A percentile compares a stretch with the other conserved stretches of the same genome.
Conservation (phyloP, 64 coral and sea anemone species). For the Stylophora pistillata region DNA sequence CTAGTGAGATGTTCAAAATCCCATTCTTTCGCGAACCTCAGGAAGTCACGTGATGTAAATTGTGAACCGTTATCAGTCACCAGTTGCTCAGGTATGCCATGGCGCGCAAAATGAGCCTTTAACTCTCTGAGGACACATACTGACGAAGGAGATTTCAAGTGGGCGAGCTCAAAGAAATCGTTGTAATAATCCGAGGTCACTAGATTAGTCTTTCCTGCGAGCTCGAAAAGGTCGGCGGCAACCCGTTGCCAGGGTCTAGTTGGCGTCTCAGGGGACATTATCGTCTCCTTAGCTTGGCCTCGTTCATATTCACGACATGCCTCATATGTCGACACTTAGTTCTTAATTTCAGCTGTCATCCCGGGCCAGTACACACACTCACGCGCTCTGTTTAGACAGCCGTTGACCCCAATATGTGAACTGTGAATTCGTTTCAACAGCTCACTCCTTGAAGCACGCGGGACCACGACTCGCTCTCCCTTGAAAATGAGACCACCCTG, state of each 20-base stretch:
- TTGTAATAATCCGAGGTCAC: no score
- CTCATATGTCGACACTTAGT: constrained; percentile 26
- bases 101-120: constrained; percentile 10
- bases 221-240: constrained; percentile 50
- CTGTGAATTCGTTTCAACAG: constrained; percentile 3
- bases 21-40: no score
- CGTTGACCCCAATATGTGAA: no score
- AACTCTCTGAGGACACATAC: neutral
- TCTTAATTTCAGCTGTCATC: no score
- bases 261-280: constrained; percentile 28
- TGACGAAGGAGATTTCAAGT: neutral
- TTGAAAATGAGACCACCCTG: constrained; percentile 42
- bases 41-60: no score
- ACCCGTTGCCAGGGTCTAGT: constrained; percentile 50
- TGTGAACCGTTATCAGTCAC: no score
- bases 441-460: constrained; percentile 22
- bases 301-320: constrained; percentile 24
- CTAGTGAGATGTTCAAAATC: neutral
- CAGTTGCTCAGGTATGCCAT: no score
- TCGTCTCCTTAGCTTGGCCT: constrained; percentile 41
- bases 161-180: neutral
- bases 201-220: constrained; percentile 41
- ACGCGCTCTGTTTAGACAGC: no score
- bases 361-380: no score
- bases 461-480: constrained; percentile 28